These are phyloP conservation scores for Heliconius melpomene DNA, from an alignment of 1,140 invertebrate species.

Conservation along the genomic window DNA sequence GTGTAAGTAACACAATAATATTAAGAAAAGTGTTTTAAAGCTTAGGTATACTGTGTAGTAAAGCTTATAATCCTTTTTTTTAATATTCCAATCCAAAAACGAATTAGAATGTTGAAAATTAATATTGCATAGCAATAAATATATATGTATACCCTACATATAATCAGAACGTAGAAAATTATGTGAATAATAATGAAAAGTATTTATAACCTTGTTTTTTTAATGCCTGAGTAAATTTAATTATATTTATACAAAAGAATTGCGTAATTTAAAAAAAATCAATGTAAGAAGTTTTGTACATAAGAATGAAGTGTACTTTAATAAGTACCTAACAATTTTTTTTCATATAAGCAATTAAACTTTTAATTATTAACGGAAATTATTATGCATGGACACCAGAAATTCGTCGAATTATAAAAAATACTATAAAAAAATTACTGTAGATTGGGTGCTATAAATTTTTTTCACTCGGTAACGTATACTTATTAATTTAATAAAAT, in stretches of 20 bases:
- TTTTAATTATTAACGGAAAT: too few relatives aligned
- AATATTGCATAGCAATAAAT: not conserved
- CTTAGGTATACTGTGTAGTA: too few relatives aligned
- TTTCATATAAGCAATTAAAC: too few relatives aligned
- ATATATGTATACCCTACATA: not conserved
- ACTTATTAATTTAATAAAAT: too few relatives aligned
- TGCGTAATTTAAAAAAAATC: not conserved
- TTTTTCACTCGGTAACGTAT: too few relatives aligned
- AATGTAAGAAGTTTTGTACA: not conserved
- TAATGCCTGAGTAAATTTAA: not conserved
- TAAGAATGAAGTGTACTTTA: not conserved
- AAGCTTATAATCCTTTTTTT: too few relatives aligned
- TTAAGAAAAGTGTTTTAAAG: too few relatives aligned
- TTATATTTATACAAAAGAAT: not conserved
- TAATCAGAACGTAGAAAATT: not conserved
- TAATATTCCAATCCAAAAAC: not conserved
- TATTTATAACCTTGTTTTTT: not conserved
- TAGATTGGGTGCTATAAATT: too few relatives aligned
- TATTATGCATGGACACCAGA: too few relatives aligned
- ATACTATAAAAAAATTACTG: too few relatives aligned
- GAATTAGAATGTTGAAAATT: not conserved
- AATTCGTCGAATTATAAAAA: too few relatives aligned
- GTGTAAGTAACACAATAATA: too few relatives aligned
- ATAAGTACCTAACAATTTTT: not conserved
- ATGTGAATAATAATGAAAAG: not conserved